Conservation (phyloP, 2,888 invertebrate species). For the Calameuta pallipes region DNA sequence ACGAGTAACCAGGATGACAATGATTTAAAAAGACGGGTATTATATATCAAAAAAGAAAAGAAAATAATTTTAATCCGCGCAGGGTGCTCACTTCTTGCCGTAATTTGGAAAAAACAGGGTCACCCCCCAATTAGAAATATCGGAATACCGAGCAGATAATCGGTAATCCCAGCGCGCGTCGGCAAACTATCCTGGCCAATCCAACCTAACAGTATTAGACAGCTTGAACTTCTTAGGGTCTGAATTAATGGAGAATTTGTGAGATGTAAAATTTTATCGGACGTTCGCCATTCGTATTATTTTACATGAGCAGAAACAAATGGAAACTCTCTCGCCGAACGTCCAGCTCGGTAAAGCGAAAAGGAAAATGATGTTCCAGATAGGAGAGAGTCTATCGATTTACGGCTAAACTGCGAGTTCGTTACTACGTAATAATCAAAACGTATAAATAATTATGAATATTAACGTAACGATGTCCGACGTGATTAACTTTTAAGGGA, state of each 20-base stretch:
- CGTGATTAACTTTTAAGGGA: neutral
- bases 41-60: conserved; percentile 15
- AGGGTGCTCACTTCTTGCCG: neutral
- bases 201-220: neutral
- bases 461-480: neutral
- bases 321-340: neutral
- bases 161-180: neutral
- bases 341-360: neutral
- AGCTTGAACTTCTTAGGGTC: neutral
- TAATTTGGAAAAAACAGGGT: neutral
- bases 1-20: neutral
- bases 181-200: neutral
- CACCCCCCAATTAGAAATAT: neutral
- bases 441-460: neutral
- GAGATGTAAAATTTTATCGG: neutral
- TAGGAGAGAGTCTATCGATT: neutral
- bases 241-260: neutral
- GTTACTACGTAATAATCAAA: conserved; percentile 1
- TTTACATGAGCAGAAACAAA: neutral
- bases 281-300: neutral
- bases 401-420: neutral
- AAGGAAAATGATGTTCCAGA: neutral
- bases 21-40: neutral
- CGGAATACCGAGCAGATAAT: neutral
- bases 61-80: conserved; percentile 13